phyloP scores from a whole-genome alignment of 2,888 invertebrate species.

The Lobophora halterata region DNA sequence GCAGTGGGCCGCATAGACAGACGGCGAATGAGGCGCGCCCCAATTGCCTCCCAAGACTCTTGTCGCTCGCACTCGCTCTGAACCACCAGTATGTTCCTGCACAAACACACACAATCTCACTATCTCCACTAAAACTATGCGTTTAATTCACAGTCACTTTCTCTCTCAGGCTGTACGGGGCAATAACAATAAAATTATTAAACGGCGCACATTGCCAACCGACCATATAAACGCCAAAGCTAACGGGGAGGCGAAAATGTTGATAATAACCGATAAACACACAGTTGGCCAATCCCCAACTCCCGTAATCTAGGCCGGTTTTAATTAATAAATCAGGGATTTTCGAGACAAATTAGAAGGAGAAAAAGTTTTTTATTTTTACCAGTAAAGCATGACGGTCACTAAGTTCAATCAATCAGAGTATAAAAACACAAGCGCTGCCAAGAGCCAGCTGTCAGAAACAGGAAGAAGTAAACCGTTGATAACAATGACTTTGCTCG shows the following conservation, averaged over 20 bases:
- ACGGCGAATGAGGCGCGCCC: conserved; percentile 95
- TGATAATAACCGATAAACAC: conserved; percentile 63
- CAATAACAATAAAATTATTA: conserved; percentile 47
- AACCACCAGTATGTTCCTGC: conserved; percentile 94
- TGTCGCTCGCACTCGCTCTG: conserved; percentile 95
- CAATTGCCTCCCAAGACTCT: conserved; percentile 96
- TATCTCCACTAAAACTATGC: neutral
- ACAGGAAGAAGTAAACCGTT: conserved; percentile 64
- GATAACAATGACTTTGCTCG: conserved; percentile 59
- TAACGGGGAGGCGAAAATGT: conserved; percentile 54
- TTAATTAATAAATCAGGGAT: conserved; percentile 50
- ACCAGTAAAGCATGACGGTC: conserved; percentile 16
- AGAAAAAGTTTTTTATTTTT: neutral
- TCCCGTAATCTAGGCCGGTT: conserved; percentile 45
- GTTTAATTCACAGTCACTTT: conserved; percentile 41
- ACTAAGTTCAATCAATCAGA: conserved; percentile 27
- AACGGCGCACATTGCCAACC: conserved; percentile 42
- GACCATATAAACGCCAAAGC: conserved; percentile 58
- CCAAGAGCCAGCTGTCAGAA: conserved; percentile 61
- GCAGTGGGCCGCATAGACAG: conserved; percentile 98
- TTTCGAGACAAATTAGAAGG: conserved; percentile 3
- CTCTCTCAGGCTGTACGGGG: conserved; percentile 33
- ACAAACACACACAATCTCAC: conserved; percentile 18
- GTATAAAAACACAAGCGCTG: conserved; percentile 56
- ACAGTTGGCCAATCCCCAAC: conserved; percentile 64